Base-by-base conservation (phyloP, 2,113 vertebrate genomes). In the Miniopterus natalensis region DNA sequence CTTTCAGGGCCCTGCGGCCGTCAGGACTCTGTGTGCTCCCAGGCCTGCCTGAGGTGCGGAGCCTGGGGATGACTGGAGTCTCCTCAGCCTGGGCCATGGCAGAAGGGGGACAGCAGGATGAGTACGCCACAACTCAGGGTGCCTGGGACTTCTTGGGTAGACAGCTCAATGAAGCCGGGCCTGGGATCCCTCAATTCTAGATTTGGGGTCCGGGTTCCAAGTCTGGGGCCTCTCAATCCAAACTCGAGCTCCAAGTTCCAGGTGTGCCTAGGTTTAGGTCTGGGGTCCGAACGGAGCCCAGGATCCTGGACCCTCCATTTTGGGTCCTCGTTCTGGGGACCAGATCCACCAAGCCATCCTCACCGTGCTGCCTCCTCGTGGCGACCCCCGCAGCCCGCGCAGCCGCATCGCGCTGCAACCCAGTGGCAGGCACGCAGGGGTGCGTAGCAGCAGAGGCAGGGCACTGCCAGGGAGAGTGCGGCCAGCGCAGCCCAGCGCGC, bases 391-490 rank as follows among this genome's bases (percentile, higher is more conserved):
- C 97, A 98, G 80, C 99, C 99, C 0, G 99, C 99, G 96, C 99
- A 99, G 97, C 99, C 99, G 4, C 99, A 99, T 59, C 99, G 98
- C 92, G 99, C 98, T 0, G 99, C 99, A n/a, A 99, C 99, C 96
- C 98, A 99, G 98, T 99, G 99, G 98, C 99, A 99, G n/a, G 98
- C 99, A 74, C 98, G 98, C 97, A 99, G 98, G 90, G 99, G 99
- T 95, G 99, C 98, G 93, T 99, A 99, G 98, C 99, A 99, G 99
- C 99, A 99, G 98, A 99, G 99, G 98, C 99, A 99, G 98, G 99
- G 99, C 97, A 99, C 99, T 0, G 99, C 99, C 90, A 99, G 98
- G 9, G 99, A 99, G 66, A 99, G 98, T 14, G 98, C 99, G 73
- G 99, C 97, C 95, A 99, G 98, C 10, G 99, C 99, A 80, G 99